A percentile compares a stretch with the other conserved stretches of the same genome.
Conservation (phyloP, 35 echinoderm and acorn worm species). For the Lytechinus pictus region DNA sequence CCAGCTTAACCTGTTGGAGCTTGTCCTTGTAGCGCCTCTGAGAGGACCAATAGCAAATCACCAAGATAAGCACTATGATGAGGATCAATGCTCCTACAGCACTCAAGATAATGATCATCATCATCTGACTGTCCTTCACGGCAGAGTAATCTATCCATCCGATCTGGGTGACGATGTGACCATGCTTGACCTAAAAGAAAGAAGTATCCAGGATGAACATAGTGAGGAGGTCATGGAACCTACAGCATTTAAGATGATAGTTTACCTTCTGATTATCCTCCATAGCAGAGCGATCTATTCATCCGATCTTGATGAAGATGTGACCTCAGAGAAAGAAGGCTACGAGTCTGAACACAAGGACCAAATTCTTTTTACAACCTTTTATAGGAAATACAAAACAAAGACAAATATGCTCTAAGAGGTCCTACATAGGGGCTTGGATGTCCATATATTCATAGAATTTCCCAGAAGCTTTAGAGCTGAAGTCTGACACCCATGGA, state of each 20-base stretch:
- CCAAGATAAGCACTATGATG: neutral
- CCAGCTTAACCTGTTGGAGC: neutral
- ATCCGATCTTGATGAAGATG: too few species aligned
- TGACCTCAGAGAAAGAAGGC: too few species aligned
- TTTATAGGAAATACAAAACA: too few species aligned
- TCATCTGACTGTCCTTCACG: neutral
- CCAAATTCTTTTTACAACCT: too few species aligned
- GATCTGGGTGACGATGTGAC: neutral
- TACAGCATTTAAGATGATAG: neutral
- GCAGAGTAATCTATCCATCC: slow-evolving; percentile 19
- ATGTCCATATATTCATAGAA: too few species aligned
- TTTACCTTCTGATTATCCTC: too few species aligned
- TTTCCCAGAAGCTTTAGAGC: too few species aligned
- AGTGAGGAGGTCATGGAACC: neutral
- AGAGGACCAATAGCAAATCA: neutral
- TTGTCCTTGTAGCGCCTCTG: slow-evolving; percentile 18
- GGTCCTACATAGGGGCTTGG: too few species aligned
- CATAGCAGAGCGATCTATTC: too few species aligned
- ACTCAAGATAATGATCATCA: neutral
- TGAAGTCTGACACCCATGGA: too few species aligned
- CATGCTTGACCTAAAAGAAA: neutral
- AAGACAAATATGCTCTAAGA: too few species aligned
- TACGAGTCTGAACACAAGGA: too few species aligned
- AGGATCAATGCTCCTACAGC: neutral
- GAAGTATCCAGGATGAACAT: neutral